Percentiles rank a stretch among this genome's conserved stretches.
Evolutionary conservation across 2,797 vertebrate genomes (phyloP).

Genomic region (Okamejei kenojei): DNA sequence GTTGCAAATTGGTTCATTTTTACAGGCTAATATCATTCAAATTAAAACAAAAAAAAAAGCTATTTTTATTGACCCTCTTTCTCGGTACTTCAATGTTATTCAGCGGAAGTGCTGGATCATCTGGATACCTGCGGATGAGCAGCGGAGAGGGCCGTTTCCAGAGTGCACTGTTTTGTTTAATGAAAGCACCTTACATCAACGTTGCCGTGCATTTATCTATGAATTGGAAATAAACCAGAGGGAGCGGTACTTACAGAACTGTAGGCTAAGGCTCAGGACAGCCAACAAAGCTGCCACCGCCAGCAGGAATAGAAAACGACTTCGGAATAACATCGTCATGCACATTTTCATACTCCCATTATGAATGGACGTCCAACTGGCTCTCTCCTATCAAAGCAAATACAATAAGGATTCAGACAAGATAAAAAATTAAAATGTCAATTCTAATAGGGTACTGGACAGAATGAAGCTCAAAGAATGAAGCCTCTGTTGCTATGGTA

Average conservation of each 20-base stretch:
- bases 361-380: neutral
- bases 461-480: constrained; percentile 21
- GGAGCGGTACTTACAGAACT: constrained; percentile 63
- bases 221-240: neutral
- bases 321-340: constrained; percentile 68
- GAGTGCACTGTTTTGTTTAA: neutral
- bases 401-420: neutral
- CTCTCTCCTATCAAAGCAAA: constrained; percentile 24
- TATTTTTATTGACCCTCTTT: neutral
- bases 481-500: constrained; percentile 20
- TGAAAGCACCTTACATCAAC: neutral
- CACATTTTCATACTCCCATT: constrained; percentile 33
- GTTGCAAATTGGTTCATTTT: too few relatives aligned
- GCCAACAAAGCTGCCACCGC: constrained; percentile 66
- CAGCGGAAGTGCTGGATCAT: constrained; percentile 42
- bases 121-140: neutral
- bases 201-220: neutral
- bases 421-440: neutral
- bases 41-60: too few relatives aligned
- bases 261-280: constrained; percentile 67
- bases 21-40: too few relatives aligned
- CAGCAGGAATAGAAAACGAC: constrained; percentile 68
- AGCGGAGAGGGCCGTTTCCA: neutral
- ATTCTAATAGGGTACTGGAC: neutral
- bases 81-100: constrained; percentile 42